Base-by-base conservation (phyloP, 2,888 invertebrate species). In the Fissipunctia ypsillon region DNA sequence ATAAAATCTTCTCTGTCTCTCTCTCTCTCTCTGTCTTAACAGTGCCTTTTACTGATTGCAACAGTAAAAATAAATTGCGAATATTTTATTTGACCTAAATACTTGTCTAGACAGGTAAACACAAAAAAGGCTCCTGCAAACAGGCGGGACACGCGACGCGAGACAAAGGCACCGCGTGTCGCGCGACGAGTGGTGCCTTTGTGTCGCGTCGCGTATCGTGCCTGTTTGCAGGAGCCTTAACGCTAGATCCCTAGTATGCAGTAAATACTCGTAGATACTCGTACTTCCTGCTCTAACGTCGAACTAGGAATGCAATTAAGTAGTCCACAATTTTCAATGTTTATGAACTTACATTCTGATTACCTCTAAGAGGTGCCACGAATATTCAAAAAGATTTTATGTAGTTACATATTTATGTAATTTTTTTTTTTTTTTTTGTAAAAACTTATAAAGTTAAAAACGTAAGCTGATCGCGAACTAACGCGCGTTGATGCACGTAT, bases 231-330 rank as follows among this genome's bases (percentile, higher is more conserved):
- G n/a, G n/a, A n/a, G n/a, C n/a, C n/a, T n/a, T 3, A 28, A 50
- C 9, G 10, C 9, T 38, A 28, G 9, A 22, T 25, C 35, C 31
- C 4, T 9, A 14, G 14, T 19, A 28, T n/a, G 2, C n/a, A n/a
- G n/a, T 31, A 31, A 0, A 6, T 35, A 5, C n/a, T 3, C 35
- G 25, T 12, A n/a, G 31, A 38, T 48, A 48, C 25, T 52, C 25
- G 14, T 25, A 14, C 19, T 38, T 50, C 10, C 16, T 41, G 7
- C 41, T 22, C 35, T 45, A 35, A 31, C 41, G 59, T 28, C 12
- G 43, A 35, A 60, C 19, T 31, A 16, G 50, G 19, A 48, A 73
- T 3, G 1, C n/a, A 41, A 74, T 73, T 45, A n/a, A n/a, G n/a
- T n/a, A 54, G 19, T 45, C 14, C 45, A 38, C 10, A 73, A 41